Conservation (phyloP, 2,888 invertebrate species). For the Dicyrtomina minuta region DNA sequence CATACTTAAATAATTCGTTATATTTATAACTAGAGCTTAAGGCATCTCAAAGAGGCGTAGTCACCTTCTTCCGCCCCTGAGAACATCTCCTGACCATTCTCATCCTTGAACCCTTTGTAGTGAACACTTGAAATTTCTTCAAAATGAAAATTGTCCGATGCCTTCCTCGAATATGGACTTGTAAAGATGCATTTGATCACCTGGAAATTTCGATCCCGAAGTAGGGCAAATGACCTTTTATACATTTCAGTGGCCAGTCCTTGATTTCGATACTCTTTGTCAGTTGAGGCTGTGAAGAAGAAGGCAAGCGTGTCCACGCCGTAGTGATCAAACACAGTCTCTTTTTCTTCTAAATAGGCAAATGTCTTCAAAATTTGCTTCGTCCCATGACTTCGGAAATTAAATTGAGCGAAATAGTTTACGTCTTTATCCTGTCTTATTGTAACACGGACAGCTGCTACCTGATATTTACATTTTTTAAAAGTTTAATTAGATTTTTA, state of each 20-base stretch:
- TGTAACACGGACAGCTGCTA: background rate
- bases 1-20: no score
- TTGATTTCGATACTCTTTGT: constrained; percentile 19
- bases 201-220: constrained; percentile 7
- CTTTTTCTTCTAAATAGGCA: background rate
- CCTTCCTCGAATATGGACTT: constrained; percentile 33
- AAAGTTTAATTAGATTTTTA: no score
- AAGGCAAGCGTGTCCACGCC: constrained; percentile 23
- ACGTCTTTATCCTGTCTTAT: background rate
- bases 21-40: no score
- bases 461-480: no score
- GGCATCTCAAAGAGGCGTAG: background rate
- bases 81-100: background rate
- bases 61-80: background rate
- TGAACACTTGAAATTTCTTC: constrained; percentile 10
- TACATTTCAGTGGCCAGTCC: constrained; percentile 36
- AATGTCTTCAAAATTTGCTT: background rate
- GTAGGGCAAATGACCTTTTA: constrained; percentile 14
- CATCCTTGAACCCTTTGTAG: background rate
- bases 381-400: background rate
- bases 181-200: constrained; percentile 30
- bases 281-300: constrained; percentile 28
- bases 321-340: background rate
- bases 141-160: constrained; percentile 32
- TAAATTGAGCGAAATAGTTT: background rate